phyloP scores from a whole-genome alignment of 92 coral and sea anemone genomes.

The Galaxea fascicularis region DNA sequence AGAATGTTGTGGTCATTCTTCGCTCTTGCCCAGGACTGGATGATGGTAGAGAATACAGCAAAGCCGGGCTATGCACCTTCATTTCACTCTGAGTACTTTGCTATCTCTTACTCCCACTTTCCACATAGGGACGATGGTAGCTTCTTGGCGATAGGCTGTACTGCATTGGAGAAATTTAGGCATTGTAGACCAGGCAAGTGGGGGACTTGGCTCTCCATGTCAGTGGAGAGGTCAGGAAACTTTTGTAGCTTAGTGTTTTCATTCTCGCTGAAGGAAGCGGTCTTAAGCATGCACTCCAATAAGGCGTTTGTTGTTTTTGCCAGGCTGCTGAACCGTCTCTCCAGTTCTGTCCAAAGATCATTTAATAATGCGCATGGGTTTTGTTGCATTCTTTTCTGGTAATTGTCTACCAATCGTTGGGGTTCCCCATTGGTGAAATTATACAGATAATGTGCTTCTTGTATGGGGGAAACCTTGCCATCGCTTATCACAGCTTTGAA shows the following conservation, averaged over 20 bases:
- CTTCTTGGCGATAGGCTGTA: slow-evolving; percentile 52
- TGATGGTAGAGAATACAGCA: too few species aligned
- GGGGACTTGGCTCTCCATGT: slow-evolving; percentile 48
- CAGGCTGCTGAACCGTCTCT: slow-evolving; percentile 74
- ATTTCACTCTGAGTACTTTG: too few species aligned
- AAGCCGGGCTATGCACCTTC: too few species aligned
- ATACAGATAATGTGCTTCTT: slow-evolving; percentile 68
- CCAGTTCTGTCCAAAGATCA: slow-evolving; percentile 59
- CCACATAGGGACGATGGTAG: not conserved
- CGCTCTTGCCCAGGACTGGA: too few species aligned
- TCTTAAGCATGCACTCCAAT: slow-evolving; percentile 57
- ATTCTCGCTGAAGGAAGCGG: slow-evolving; percentile 38
- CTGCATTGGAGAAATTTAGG: slow-evolving; percentile 55
- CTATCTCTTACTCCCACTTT: too few species aligned
- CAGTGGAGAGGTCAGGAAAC: slow-evolving; percentile 66
- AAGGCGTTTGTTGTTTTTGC: slow-evolving; percentile 69
- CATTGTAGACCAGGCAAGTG: slow-evolving; percentile 61
- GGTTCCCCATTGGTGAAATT: slow-evolving; percentile 68
- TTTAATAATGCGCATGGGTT: slow-evolving; percentile 60
- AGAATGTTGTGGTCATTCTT: not conserved
- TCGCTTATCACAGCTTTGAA: slow-evolving; percentile 71
- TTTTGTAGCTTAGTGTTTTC: slow-evolving; percentile 49
- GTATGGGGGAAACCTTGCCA: slow-evolving; percentile 57
- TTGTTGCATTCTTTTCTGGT: slow-evolving; percentile 63
- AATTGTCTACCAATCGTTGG: slow-evolving; percentile 71